Conservation (phyloP, 1,140 invertebrate species). For the Aricia agestis region DNA sequence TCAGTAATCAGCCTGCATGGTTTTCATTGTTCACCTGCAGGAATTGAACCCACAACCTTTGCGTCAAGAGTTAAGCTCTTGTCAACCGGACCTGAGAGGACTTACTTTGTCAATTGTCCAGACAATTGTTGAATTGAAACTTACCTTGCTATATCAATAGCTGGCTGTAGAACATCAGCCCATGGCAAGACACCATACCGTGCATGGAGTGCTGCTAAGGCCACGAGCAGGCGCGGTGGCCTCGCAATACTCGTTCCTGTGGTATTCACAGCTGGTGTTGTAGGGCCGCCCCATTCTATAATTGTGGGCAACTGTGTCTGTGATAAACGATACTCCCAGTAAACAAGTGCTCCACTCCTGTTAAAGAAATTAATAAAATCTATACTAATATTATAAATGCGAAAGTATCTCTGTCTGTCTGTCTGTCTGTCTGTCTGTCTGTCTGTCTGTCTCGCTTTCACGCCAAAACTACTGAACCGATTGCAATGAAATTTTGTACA, state of each 20-base stretch:
- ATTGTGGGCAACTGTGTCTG: constrained; percentile 38
- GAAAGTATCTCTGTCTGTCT: too few species aligned
- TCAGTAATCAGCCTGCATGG: too few species aligned
- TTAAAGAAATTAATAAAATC: neutral
- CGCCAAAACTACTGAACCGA: too few species aligned
- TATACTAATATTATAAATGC: too few species aligned
- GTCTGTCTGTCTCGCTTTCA: too few species aligned
- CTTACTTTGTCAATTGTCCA: too few species aligned
- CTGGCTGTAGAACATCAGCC: constrained; percentile 80
- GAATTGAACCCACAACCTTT: too few species aligned
- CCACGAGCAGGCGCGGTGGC: constrained; percentile 44
- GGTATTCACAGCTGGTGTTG: neutral
- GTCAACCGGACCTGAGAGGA: too few species aligned
- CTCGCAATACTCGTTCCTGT: neutral
- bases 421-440: too few species aligned
- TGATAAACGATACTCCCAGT: constrained; percentile 79
- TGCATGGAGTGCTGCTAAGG: constrained; percentile 71
- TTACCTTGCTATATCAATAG: constrained; percentile 78
- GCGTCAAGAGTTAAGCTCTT: too few species aligned
- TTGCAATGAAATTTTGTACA: neutral
- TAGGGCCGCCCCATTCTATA: constrained; percentile 44
- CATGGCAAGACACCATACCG: constrained; percentile 81
- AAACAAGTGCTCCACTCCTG: constrained; percentile 84
- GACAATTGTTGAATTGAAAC: neutral
- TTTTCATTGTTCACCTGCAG: too few species aligned